phyloP scores from a whole-genome alignment of 1,140 invertebrate genomes.

The Drosophila tsacasi region DNA sequence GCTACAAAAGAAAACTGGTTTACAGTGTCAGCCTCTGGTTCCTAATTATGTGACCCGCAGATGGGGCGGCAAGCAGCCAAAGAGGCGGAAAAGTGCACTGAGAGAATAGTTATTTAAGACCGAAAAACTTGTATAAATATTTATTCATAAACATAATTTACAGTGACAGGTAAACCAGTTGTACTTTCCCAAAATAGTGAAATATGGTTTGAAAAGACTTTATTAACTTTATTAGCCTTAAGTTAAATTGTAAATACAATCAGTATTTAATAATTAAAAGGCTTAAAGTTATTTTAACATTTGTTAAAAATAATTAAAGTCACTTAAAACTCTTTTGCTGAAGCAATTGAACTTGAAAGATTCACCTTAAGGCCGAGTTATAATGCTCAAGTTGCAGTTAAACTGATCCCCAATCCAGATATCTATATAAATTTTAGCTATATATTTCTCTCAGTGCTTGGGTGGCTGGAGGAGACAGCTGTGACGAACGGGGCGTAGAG shows the following conservation, averaged over 20 bases:
- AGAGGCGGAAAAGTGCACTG: not conserved
- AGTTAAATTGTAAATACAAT: not conserved
- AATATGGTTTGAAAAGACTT: not conserved
- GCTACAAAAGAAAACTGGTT: conserved; percentile 35
- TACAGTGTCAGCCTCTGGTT: conserved; percentile 46
- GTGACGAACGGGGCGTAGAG: not conserved
- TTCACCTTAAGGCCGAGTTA: not conserved
- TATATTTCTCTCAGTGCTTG: conserved; percentile 2
- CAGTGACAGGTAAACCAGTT: not conserved
- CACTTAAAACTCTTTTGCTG: not conserved
- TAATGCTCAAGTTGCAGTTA: not conserved
- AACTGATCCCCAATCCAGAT: not conserved
- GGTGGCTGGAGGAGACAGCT: not conserved
- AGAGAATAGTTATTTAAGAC: not conserved
- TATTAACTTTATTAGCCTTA: no score
- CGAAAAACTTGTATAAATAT: not conserved
- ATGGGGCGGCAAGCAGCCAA: not conserved
- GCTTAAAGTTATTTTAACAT: not conserved
- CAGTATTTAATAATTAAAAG: not conserved
- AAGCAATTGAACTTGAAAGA: not conserved
- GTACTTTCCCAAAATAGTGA: not conserved
- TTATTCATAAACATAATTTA: not conserved
- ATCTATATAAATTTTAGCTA: no score
- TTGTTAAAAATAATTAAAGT: not conserved
- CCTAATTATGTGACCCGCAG: conserved; percentile 43